phyloP scores from a whole-genome alignment of 2,888 invertebrate genomes.

The Diachrysia chrysitis region DNA sequence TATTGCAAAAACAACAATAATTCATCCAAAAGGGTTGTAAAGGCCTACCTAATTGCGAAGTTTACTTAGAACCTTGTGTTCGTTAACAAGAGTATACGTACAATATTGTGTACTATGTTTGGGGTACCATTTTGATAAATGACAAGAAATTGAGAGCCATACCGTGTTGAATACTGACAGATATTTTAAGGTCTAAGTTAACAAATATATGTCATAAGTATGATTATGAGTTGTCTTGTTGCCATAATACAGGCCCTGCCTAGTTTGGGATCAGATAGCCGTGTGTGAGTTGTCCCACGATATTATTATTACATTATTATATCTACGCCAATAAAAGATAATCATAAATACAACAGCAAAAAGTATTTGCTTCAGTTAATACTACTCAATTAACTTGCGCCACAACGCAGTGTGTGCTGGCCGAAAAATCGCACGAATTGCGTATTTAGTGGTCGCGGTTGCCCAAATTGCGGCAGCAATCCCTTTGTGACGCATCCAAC shows the following conservation, averaged over 20 bases:
- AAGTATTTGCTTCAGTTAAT: slow-evolving; percentile 2
- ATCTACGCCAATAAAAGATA: too few species aligned
- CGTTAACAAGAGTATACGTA: not conserved
- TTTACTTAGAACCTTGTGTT: not conserved
- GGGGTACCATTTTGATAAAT: not conserved
- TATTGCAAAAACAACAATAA: not conserved
- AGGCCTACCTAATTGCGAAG: not conserved
- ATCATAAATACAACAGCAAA: not conserved
- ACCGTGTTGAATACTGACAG: not conserved
- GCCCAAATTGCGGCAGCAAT: not conserved
- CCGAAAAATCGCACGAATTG: not conserved
- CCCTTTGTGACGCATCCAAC: not conserved
- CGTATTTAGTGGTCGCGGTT: not conserved
- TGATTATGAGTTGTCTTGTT: not conserved
- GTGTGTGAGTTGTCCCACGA: too few species aligned
- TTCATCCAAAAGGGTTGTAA: not conserved
- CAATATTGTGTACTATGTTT: too few species aligned
- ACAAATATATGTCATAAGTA: too few species aligned
- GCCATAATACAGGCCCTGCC: not conserved
- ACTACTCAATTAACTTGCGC: not conserved
- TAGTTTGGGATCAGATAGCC: too few species aligned
- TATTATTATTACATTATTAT: too few species aligned
- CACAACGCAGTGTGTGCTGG: not conserved
- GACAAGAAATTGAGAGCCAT: not conserved
- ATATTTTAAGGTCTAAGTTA: not conserved